These are phyloP conservation scores for Dusona sp. DNA, from an alignment of 2,888 invertebrate genomes.

Conservation along the genomic window DNA sequence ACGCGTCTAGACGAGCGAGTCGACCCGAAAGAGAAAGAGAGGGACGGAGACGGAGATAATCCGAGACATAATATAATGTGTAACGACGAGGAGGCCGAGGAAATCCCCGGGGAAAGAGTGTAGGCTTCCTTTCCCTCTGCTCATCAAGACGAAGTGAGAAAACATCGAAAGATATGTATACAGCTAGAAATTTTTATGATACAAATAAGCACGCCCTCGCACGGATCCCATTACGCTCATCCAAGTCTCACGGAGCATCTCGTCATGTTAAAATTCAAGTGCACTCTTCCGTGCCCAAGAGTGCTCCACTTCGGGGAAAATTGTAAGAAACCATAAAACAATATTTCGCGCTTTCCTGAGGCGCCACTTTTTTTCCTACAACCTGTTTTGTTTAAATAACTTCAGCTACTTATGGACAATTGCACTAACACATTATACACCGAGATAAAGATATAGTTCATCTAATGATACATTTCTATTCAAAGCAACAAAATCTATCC, in stretches of 20 bases:
- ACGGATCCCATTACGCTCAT: constrained; percentile 44
- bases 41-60: constrained; percentile 24
- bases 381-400: background rate
- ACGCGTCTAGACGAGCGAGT: constrained; percentile 78
- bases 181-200: constrained; percentile 37
- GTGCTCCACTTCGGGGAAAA: constrained; percentile 49
- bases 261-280: constrained; percentile 50
- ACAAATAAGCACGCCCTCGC: constrained; percentile 73
- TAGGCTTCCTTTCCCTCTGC: constrained; percentile 15
- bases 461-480: background rate
- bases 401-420: background rate
- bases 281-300: constrained; percentile 39
- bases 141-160: constrained; percentile 37
- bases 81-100: constrained; percentile 43
- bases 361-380: constrained; percentile 44
- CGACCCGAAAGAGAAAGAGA: constrained; percentile 52
- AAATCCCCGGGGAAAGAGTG: constrained; percentile 27
- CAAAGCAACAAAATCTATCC: background rate
- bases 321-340: constrained; percentile 31
- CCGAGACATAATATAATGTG: constrained; percentile 17
- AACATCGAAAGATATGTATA: constrained; percentile 44
- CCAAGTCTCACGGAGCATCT: constrained; percentile 50
- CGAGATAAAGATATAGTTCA: background rate
- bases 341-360: constrained; percentile 34
- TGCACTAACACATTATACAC: background rate